Base-by-base conservation (phyloP, 64 coral and sea anemone genomes). In the Stichodactyla helianthus region DNA sequence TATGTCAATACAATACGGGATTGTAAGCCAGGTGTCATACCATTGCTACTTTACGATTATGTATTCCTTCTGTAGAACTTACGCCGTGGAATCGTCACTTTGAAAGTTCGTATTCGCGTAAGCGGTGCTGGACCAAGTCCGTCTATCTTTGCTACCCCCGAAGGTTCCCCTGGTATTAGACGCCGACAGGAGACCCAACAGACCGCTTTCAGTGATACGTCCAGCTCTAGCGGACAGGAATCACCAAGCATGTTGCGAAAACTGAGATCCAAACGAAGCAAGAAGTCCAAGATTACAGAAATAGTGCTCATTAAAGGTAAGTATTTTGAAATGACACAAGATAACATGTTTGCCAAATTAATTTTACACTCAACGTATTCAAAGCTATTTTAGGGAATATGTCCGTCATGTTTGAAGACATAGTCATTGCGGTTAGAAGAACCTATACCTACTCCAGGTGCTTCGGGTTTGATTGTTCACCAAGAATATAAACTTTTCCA, bases 41-140 rank as follows among this genome's bases (percentile, higher is more conserved):
- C 12, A 35, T 60, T 9, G 27, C 20, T 84, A 57, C 2, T 84
- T 76, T 86, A 59, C 16, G 64, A 67, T 79, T 44, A 79, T 57
- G 87, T 31, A 79, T 79, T 74, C 20, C 88, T 59, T 10, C 26
- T 88, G 20, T 58, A 97, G 94, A 90, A 90, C 84, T 53, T 97
- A 90, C 94, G 85, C 19, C 80, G 91, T 68, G 94, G 94, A 90
- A 90, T 97, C 61, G 94, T 97, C 13, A 97, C 94, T 27, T 86
- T 97, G 11, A 93, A 86, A 93, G 88, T 97, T 1, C 84, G 61
- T 35, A 83, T 87, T 71, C 87, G 84, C 6, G 92, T 70, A 9
- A 57, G 17, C 20, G 88, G 85, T 67, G 35, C 35, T 44, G 81
- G 54, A 17, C 94, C 94, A n/a, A 97, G 85, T 53, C 77, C 77